A percentile compares a stretch with the other conserved stretches of the same genome.
Evolutionary conservation across 2,888 invertebrate species (phyloP).

Genomic region (Epsilonema sp.): DNA sequence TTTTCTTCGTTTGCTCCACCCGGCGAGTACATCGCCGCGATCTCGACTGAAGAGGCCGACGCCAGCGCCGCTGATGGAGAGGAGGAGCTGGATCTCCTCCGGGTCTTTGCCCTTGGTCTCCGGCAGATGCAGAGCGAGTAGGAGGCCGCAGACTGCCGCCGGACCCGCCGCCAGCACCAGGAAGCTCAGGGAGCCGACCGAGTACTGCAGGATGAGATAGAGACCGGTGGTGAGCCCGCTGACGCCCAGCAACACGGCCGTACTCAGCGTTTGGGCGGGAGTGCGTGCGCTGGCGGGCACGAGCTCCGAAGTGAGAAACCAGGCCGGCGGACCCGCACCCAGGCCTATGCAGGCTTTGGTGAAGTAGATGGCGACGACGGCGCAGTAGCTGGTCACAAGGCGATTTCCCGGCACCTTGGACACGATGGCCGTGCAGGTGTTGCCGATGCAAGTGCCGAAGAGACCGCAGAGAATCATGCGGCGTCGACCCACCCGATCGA

Average conservation of each 20-base stretch:
- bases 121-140: constrained; percentile 19
- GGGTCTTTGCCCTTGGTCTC: constrained; percentile 17
- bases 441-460: constrained; percentile 17
- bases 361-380: too few relatives aligned
- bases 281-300: constrained; percentile 11
- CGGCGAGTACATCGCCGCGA: too few relatives aligned
- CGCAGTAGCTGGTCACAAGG: too few relatives aligned
- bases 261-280: constrained; percentile 19
- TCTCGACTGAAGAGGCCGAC: too few relatives aligned
- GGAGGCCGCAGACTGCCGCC: constrained; percentile 16
- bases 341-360: constrained; percentile 15
- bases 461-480: constrained; percentile 12
- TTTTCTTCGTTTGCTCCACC: too few relatives aligned
- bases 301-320: constrained; percentile 25
- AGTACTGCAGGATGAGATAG: constrained; percentile 16
- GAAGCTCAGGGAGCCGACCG: constrained; percentile 16
- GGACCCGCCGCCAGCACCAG: constrained; percentile 18
- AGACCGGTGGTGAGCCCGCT: constrained; percentile 19
- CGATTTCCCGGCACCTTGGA: too few relatives aligned
- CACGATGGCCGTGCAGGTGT: too few relatives aligned
- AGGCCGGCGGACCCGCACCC: constrained; percentile 24
- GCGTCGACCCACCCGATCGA: background rate
- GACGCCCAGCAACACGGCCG: constrained; percentile 16
- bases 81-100: too few relatives aligned
- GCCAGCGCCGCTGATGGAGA: too few relatives aligned